Evolutionary conservation across 2,113 vertebrate genomes (phyloP).

Genomic region (Peucedramus taeniatus): DNA sequence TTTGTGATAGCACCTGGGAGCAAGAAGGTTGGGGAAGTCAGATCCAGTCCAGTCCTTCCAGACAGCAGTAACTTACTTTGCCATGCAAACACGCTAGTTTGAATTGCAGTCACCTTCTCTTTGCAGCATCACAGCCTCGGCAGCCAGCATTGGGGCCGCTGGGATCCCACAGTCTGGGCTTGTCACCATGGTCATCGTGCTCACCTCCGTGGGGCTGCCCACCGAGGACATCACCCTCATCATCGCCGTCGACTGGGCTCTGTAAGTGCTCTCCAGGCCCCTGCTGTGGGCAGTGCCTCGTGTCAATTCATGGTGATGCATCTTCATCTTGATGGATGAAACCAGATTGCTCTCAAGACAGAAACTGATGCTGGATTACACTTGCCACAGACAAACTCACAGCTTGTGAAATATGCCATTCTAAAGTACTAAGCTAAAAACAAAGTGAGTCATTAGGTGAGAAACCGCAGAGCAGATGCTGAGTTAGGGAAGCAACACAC

Average conservation of each 20-base stretch:
- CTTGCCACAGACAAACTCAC: neutral
- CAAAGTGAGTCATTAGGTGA: neutral
- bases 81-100: accelerated
- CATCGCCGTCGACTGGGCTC: constrained; percentile 85
- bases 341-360: neutral
- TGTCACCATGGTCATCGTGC: constrained; percentile 88
- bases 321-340: neutral
- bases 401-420: neutral
- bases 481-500: accelerated
- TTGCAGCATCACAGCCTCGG: constrained; percentile 91
- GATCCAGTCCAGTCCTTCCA: neutral
- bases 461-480: neutral
- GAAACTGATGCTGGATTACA: neutral
- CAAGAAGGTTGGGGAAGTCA: neutral
- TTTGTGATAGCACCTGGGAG: accelerated
- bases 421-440: neutral
- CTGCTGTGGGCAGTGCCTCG: accelerated
- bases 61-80: neutral
- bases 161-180: constrained; percentile 87
- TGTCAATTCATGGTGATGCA: accelerated
- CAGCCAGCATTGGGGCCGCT: constrained; percentile 89
- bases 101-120: neutral
- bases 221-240: constrained; percentile 87
- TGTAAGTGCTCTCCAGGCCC: constrained; percentile 68
- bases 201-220: constrained; percentile 86